Evolutionary conservation across 2,888 invertebrate species (phyloP).

Genomic region (Halictus ligatus): DNA sequence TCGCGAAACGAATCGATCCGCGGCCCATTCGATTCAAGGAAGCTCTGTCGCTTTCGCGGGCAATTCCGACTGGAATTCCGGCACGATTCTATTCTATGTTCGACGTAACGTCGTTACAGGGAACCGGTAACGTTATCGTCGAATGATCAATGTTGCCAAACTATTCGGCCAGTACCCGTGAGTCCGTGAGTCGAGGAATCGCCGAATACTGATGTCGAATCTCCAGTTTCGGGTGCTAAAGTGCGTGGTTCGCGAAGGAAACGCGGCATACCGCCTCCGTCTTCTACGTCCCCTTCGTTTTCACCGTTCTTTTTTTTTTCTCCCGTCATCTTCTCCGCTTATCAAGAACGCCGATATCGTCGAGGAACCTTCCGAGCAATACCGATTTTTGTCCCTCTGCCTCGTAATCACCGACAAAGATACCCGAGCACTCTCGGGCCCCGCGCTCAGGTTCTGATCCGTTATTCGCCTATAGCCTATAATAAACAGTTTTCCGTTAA

Average conservation of each 20-base stretch:
- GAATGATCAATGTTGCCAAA: constrained; percentile 79
- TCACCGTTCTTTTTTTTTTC: not conserved
- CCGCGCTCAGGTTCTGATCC: constrained; percentile 58
- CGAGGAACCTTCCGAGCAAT: not conserved
- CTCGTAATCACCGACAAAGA: constrained; percentile 6
- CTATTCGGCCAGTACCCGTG: constrained; percentile 70
- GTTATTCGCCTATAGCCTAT: constrained; percentile 77
- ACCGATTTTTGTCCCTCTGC: not conserved
- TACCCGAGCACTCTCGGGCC: constrained; percentile 26
- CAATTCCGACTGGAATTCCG: constrained; percentile 78
- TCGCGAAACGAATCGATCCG: constrained; percentile 65
- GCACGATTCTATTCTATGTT: constrained; percentile 79
- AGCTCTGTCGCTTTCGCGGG: constrained; percentile 70
- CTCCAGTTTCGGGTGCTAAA: constrained; percentile 53
- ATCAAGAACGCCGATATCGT: not conserved
- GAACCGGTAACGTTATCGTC: constrained; percentile 42
- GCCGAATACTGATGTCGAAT: constrained; percentile 75
- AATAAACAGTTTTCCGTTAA: constrained; percentile 83
- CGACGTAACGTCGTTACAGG: constrained; percentile 64
- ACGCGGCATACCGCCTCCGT: not conserved
- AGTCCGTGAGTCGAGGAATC: constrained; percentile 44
- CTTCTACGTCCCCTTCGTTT: not conserved
- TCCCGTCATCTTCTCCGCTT: no score
- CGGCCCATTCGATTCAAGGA: constrained; percentile 43
- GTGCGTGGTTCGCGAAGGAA: constrained; percentile 16